Conservation (phyloP, 2,888 invertebrate genomes). For the Caenorhabditis sp. region DNA sequence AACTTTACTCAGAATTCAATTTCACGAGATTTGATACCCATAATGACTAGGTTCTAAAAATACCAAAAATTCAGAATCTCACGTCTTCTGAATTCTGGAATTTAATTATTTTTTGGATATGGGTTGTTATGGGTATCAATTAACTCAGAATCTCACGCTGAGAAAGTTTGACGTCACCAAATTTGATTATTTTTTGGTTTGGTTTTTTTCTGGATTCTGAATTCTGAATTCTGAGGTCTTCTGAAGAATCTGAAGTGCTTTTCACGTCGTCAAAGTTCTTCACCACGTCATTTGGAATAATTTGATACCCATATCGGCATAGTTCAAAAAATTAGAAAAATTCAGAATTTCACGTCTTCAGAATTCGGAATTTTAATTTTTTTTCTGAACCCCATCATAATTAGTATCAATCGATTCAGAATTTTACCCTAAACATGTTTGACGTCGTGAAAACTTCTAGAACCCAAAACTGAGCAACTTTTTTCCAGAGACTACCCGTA, state of each 20-base stretch:
- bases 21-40: background rate
- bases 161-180: too few relatives aligned
- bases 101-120: too few relatives aligned
- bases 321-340: too few relatives aligned
- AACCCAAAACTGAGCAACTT: background rate
- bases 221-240: too few relatives aligned
- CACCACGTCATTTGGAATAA: too few relatives aligned
- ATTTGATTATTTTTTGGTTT: too few relatives aligned
- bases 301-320: too few relatives aligned
- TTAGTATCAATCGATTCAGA: conserved; percentile 4
- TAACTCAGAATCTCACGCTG: background rate
- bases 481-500: conserved; percentile 60
- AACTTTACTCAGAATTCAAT: background rate
- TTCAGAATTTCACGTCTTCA: background rate
- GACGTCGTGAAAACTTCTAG: too few relatives aligned
- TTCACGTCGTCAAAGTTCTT: too few relatives aligned
- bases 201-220: too few relatives aligned
- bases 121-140: background rate
- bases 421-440: background rate
- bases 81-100: too few relatives aligned
- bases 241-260: too few relatives aligned
- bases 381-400: background rate
- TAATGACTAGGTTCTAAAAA: background rate
- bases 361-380: background rate
- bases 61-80: background rate